Evolutionary conservation across 2,797 vertebrate genomes (phyloP), one percentile per base, ranked within the genome.

Genomic region (Crocodylus rhombifer): DNA sequence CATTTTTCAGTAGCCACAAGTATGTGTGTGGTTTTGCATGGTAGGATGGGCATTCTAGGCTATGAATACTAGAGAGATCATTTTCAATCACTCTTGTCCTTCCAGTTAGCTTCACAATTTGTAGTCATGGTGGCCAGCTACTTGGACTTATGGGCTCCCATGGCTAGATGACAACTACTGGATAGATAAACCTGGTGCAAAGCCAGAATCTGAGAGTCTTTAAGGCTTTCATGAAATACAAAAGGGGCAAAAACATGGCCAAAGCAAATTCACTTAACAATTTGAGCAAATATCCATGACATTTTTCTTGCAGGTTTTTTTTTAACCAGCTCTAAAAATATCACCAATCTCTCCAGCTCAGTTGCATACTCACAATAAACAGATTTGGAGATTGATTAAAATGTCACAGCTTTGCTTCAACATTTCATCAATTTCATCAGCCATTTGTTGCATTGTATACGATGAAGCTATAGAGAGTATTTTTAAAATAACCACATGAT

Each of bases 311-410:
- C 83, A 86, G 88, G 76, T 89, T 95, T 92, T 96, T 77, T 89
- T 95, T 92, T 96, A 92, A 93, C 94, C 94, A 90, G 95, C 83
- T 95, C 91, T 92, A 90, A 96, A 97, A 96, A 95, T 89, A 95
- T 94, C 94, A 93, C 90, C 86, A 95, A 88, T 93, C 93, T 93
- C 82, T 95, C 87, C 82, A 95, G 91, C 77, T 86, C 88, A 86
- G 86, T 77, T 74, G 14, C 86, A 56, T 10, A n/a, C 69, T 93
- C 95, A 88, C 91, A 95, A 75, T 92, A 93, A 96, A 95, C 86
- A 95, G 84, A 76, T 95, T 93, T 91, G 92, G 89, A 94, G 91
- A 58, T 92, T 94, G 95, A 94, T 95, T 97, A 92, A 97, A 96
- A 91, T 91, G 91, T 87, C 91, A 62, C 61, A 76, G 91, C 89